Base-by-base conservation (phyloP, 1,140 invertebrate genomes). In the Diprion similis region DNA sequence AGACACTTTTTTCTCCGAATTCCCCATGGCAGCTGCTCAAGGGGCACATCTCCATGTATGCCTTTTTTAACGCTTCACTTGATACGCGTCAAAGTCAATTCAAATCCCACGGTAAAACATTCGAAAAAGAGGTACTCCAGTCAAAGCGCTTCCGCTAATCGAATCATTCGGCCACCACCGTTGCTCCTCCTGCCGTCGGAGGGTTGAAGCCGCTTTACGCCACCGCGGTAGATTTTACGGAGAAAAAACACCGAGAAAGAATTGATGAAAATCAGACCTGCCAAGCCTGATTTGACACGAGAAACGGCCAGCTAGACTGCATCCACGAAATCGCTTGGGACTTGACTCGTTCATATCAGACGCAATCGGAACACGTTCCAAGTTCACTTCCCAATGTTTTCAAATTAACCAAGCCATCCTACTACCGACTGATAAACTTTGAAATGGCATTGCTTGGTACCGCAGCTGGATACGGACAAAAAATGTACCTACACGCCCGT, bases 11-110 rank as follows among this genome's bases (percentile, higher is more conserved):
- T 8, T 37, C 24, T 37, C 24, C 24, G 24, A 37, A 37, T 37
- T 37, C 1, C 24, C 24, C 24, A 37, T 6, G 2, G 2, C 24
- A 37, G 24, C 24, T 37, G 24, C 24, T 37, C 24, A 37, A 37
- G 24, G 24, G 24, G 24, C 6, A 6, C 24, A 6, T 37, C 24
- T 37, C 1, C 24, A 6, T 37, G 24, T 37, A 6, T 37, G 24
- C 24, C 24, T 37, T 37, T 17, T 17, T 15, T 4, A 59, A 8
- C 51, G 51, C 51, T 59, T 59, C 11, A 59, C 51, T 59, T 17
- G 51, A 59, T 59, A 15, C 51, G 51, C n/a, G 51, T 59, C 51
- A 59, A 59, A 59, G 51, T 59, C 51, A 59, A 59, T 59, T 59
- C 51, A 8, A 59, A 59, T 59, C 51, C 51, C 51, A 59, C 51